Conservation (phyloP, 2,888 invertebrate genomes). For the Diaperis boleti region DNA sequence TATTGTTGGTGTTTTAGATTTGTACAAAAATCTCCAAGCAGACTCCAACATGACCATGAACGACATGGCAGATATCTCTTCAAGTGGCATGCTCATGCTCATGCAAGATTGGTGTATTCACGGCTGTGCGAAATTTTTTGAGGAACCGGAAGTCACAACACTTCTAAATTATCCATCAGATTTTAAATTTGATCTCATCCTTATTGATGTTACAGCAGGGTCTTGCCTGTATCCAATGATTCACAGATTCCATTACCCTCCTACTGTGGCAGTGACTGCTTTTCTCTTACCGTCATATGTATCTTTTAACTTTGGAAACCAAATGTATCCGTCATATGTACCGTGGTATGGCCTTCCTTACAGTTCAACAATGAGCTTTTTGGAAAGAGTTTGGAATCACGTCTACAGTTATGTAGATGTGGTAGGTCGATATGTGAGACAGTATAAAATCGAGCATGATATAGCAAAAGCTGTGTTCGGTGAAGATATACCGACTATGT, state of each 20-base stretch:
- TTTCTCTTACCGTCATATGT: conserved; percentile 47
- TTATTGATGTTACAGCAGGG: conserved; percentile 53
- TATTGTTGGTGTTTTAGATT: conserved; percentile 2
- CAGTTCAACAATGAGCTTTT: conserved; percentile 49
- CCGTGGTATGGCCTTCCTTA: conserved; percentile 49
- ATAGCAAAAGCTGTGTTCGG: conserved; percentile 51
- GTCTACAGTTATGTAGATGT: conserved; percentile 38
- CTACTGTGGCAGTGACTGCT: conserved; percentile 42
- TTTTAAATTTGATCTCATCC: conserved; percentile 57
- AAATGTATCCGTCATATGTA: conserved; percentile 50
- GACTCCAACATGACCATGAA: not conserved
- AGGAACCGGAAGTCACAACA: conserved; percentile 50
- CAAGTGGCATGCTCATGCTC: too few species aligned
- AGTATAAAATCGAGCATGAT: conserved; percentile 40
- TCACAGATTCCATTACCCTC: conserved; percentile 53
- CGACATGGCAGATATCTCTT: not conserved
- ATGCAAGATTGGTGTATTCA: too few species aligned
- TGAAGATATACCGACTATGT: conserved; percentile 47
- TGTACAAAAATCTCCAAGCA: not conserved
- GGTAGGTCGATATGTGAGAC: conserved; percentile 35
- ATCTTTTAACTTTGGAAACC: conserved; percentile 50
- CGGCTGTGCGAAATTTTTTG: not conserved
- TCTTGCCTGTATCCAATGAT: conserved; percentile 55
- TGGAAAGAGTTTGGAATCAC: conserved; percentile 50
- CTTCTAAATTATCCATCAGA: conserved; percentile 54